Conservation (phyloP, 2,888 invertebrate species). For the Caenorhabditis zanzibari region DNA sequence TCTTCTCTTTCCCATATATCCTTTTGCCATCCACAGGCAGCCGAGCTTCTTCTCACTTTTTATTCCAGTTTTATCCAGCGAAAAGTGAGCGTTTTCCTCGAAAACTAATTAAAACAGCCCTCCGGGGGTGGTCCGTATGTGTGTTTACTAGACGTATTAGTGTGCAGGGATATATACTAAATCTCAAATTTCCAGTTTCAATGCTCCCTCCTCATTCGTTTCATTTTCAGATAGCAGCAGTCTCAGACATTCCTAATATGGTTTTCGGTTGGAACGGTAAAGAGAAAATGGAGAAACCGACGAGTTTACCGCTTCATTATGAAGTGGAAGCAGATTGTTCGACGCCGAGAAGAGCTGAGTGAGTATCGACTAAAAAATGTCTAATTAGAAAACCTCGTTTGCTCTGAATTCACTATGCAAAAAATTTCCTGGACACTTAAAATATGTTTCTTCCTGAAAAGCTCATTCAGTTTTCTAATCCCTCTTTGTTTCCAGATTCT, state of each 20-base stretch:
- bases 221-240: conserved; percentile 44
- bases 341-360: conserved; percentile 57
- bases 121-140: conserved; percentile 5
- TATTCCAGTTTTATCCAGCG: conserved; percentile 9
- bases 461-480: background rate
- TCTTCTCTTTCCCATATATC: background rate
- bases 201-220: background rate
- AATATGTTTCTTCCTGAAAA: too few species aligned
- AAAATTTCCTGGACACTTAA: too few species aligned
- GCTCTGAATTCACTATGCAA: too few species aligned
- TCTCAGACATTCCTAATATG: conserved; percentile 43
- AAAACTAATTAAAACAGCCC: conserved; percentile 49
- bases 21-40: conserved; percentile 1
- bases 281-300: conserved; percentile 49
- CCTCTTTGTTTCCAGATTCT: conserved; percentile 27
- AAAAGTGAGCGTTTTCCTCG: background rate
- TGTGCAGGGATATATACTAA: background rate
- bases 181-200: conserved; percentile 33
- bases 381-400: too few species aligned
- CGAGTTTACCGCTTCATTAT: conserved; percentile 42
- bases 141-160: background rate
- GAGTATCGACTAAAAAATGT: conserved; percentile 8
- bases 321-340: conserved; percentile 45
- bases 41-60: conserved; percentile 22
- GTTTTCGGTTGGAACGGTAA: conserved; percentile 49